Percentiles rank a stretch among this genome's conserved stretches.
Evolutionary conservation across 2,888 invertebrate species (phyloP).

Genomic region (Dasypolia templi): DNA sequence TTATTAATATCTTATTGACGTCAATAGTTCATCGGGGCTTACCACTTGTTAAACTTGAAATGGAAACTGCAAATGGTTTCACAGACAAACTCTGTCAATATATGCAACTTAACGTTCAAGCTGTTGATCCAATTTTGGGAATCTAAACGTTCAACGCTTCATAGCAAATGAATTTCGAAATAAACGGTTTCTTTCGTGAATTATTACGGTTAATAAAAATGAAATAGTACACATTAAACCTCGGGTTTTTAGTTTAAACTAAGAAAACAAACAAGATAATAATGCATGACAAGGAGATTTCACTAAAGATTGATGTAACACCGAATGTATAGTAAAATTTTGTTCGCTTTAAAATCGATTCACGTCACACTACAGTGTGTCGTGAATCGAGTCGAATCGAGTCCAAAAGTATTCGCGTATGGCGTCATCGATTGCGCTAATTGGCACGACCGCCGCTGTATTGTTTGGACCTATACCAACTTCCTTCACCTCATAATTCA

Average conservation of each 20-base stretch:
- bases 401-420: constrained; percentile 49
- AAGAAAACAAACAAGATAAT: constrained; percentile 43
- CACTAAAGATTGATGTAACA: constrained; percentile 47
- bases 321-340: constrained; percentile 33
- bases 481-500: constrained; percentile 66
- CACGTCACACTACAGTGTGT: constrained; percentile 38
- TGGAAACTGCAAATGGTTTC: not conserved
- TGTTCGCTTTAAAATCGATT: constrained; percentile 38
- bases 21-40: constrained; percentile 1
- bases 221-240: constrained; percentile 34
- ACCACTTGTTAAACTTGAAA: constrained; percentile 13
- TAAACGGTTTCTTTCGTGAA: constrained; percentile 17
- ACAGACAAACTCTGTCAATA: not conserved
- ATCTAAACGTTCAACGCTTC: not conserved
- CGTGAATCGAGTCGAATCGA: constrained; percentile 34
- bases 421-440: constrained; percentile 57
- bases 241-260: constrained; percentile 28
- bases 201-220: constrained; percentile 42
- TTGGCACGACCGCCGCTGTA: constrained; percentile 55
- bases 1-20: constrained; percentile 3
- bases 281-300: constrained; percentile 26
- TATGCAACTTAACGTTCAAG: not conserved
- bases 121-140: not conserved
- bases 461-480: constrained; percentile 67
- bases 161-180: constrained; percentile 11